phyloP scores from a whole-genome alignment of 2,113 vertebrate species.

The Hemicordylus capensis region DNA sequence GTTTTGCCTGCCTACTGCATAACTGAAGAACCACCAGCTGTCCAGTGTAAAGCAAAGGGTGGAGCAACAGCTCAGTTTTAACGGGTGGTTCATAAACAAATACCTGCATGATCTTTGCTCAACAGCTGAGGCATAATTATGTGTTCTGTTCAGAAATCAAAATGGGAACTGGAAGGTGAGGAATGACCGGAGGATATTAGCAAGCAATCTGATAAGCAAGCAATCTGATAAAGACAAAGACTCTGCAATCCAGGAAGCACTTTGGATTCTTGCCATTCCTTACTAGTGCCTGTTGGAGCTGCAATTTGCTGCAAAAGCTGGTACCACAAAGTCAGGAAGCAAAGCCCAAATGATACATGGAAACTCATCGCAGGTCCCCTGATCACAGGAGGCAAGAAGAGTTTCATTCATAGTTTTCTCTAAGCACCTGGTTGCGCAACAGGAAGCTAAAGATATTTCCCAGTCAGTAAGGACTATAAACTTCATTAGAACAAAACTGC shows the following conservation, averaged over 20 bases:
- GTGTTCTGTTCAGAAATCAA: neutral
- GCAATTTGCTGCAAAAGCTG: too few relatives aligned
- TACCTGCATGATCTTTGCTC: neutral
- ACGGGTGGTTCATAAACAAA: neutral
- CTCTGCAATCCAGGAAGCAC: too few relatives aligned
- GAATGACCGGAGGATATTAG: neutral
- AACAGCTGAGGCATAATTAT: neutral
- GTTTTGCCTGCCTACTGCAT: neutral
- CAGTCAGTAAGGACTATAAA: neutral
- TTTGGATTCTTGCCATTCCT: neutral
- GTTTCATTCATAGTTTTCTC: neutral
- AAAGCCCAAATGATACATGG: too few relatives aligned
- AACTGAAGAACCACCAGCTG: neutral
- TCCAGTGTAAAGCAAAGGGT: neutral
- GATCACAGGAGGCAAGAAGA: neutral
- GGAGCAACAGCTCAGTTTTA: neutral
- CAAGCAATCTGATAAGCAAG: too few relatives aligned
- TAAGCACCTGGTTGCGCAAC: neutral
- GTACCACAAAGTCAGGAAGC: too few relatives aligned
- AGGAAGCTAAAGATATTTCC: neutral
- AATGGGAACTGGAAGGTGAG: neutral
- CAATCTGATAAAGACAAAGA: neutral
- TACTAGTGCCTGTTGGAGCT: neutral
- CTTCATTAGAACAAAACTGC: neutral
- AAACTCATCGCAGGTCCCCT: too few relatives aligned